phyloP scores from a whole-genome alignment of 2,797 vertebrate species.

The Notolepis coatsorum region DNA sequence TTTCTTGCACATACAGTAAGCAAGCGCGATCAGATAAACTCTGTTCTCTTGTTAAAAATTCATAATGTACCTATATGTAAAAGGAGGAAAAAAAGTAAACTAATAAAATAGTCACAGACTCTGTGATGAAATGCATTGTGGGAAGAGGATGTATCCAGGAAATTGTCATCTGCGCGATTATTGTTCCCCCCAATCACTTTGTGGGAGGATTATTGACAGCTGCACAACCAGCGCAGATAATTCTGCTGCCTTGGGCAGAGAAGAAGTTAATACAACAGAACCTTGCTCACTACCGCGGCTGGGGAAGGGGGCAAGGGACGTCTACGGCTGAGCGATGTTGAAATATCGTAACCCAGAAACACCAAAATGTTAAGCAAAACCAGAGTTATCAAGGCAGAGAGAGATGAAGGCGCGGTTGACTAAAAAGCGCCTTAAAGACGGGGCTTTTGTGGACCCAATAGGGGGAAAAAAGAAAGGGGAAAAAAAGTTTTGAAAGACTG shows the following conservation, averaged over 20 bases:
- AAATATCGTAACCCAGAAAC: constrained; percentile 59
- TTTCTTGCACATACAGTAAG: too few species aligned
- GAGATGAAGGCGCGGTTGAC: constrained; percentile 38
- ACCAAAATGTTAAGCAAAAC: constrained; percentile 65
- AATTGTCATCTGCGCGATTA: constrained; percentile 39
- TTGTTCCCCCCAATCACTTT: constrained; percentile 37
- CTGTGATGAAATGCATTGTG: constrained; percentile 27
- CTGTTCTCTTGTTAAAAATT: too few species aligned
- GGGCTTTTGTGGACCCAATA: constrained; percentile 25
- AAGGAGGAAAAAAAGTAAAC: constrained; percentile 6
- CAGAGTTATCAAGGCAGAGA: constrained; percentile 49
- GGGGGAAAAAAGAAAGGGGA: not conserved
- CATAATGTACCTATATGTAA: constrained; percentile 15
- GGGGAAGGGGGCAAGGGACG: constrained; percentile 54
- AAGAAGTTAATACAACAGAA: constrained; percentile 37
- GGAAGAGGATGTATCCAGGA: constrained; percentile 24
- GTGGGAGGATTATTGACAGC: constrained; percentile 60
- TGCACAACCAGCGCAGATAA: constrained; percentile 61
- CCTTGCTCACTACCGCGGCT: constrained; percentile 45
- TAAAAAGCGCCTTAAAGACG: constrained; percentile 31
- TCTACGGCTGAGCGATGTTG: constrained; percentile 46
- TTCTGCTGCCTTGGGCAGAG: constrained; percentile 49
- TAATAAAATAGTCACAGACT: constrained; percentile 37
- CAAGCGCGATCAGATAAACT: too few species aligned
- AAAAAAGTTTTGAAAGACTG: constrained; percentile 41